Evolutionary conservation across 1,140 invertebrate genomes (phyloP), one percentile per base, ranked within the genome.

Genomic region (Diabrotica undecimpunctata): DNA sequence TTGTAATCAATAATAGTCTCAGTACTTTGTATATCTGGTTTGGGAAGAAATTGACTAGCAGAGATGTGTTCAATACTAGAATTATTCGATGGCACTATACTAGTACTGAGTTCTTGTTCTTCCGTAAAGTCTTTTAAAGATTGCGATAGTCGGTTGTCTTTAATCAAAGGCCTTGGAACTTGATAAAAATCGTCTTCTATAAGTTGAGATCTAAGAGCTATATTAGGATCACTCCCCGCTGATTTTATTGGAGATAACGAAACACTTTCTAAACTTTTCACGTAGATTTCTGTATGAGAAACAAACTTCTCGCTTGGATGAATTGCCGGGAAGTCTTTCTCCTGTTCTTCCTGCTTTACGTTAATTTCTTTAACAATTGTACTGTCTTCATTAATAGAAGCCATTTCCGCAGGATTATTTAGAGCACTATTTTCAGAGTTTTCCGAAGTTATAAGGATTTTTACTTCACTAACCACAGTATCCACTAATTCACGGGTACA

Each of bases 21-120:
- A 6, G 12, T 14, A 11, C 39, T 13, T 12, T 54, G 59, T 63
- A 39, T 68, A 53, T 12, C 63, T n/a, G 0, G 67, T 7, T 50
- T 46, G 38, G 41, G 10, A 25, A 60, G 60, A 12, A 74, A 66
- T 65, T 76, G 75, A 62, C 73, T 74, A 56, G 73, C 75, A 9
- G 77, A 77, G 37, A 79, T 70, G 58, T 77, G 75, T 62, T 79
- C 76, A 14, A 76, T 77, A 58, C 74, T 76, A 14, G 73, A 72
- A 54, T 63, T 54, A 54, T 53, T 56, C 9, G 69, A 69, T 37
- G 14, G 6, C 54, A 41, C 51, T 56, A 55, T 9, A 37, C 63
- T 65, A 53, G 68, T 58, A 58, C 35, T 50, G 25, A 65, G 62
- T 46, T 70, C 56, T 25, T 72, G 62, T 50, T 78, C 77, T 3